These are phyloP conservation scores for Mythimna impura DNA, from an alignment of 2,888 invertebrate genomes.

Conservation along the genomic window DNA sequence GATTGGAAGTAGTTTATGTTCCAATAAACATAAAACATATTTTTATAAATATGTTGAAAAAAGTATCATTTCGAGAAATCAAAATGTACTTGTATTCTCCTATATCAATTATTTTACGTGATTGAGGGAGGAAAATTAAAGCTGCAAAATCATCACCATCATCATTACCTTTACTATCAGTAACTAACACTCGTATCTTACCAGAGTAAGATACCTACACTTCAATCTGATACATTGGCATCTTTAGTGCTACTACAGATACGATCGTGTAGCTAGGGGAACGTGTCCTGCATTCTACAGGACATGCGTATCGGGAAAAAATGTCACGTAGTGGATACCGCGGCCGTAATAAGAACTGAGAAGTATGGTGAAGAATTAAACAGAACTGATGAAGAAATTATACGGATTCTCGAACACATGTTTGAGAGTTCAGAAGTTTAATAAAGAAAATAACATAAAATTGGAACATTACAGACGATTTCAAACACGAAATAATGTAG, in stretches of 20 bases:
- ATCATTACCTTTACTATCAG: background rate
- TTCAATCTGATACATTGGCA: conserved; percentile 28
- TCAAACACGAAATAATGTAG: background rate
- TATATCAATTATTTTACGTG: background rate
- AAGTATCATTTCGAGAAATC: fast-evolving
- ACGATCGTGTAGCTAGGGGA: conserved; percentile 33
- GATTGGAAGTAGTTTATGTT: background rate
- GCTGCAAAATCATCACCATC: background rate
- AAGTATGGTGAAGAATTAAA: conserved; percentile 59
- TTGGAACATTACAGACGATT: background rate
- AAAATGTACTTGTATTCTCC: too few species aligned
- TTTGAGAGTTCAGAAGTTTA: background rate
- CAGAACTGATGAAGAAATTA: conserved; percentile 51
- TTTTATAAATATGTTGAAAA: background rate
- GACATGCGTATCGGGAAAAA: conserved; percentile 72
- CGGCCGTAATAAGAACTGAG: conserved; percentile 70
- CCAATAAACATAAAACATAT: too few species aligned
- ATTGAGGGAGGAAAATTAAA: background rate
- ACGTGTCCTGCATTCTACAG: conserved; percentile 74
- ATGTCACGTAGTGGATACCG: conserved; percentile 79
- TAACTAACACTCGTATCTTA: background rate
- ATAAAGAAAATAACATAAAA: conserved; percentile 10
- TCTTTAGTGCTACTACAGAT: conserved; percentile 43
- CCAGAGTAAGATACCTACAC: background rate
- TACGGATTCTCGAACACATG: conserved; percentile 20